phyloP scores from a whole-genome alignment of 2,113 vertebrate genomes.

The Rhinolophus sinicus region DNA sequence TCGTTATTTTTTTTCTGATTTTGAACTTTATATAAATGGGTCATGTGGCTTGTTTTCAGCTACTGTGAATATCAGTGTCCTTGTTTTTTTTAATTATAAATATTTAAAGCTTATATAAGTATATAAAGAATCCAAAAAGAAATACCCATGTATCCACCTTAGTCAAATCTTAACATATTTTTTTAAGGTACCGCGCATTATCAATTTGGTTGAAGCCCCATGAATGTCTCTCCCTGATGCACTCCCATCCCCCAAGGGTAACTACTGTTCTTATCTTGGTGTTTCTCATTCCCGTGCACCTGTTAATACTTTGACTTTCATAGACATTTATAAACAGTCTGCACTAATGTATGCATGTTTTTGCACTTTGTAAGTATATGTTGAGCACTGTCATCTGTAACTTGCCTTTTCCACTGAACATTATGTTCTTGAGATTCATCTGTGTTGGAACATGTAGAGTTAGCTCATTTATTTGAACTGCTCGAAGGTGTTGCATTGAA shows the following conservation, averaged over 20 bases:
- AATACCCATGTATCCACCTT: not conserved
- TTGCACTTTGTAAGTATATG: not conserved
- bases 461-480: not conserved
- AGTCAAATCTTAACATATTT: not conserved
- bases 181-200: not conserved
- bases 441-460: not conserved
- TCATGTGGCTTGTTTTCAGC: not conserved
- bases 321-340: not conserved
- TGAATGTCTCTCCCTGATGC: not conserved
- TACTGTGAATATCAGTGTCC: not conserved
- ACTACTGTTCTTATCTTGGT: not conserved
- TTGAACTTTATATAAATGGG: not conserved
- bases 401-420: conserved; percentile 23
- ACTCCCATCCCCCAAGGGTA: not conserved
- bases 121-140: not conserved
- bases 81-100: not conserved
- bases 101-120: not conserved
- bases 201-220: not conserved
- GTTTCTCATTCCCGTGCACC: not conserved
- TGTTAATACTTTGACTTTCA: not conserved
- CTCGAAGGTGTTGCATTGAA: not conserved
- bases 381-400: not conserved
- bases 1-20: not conserved
- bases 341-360: not conserved
- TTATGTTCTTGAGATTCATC: not conserved